These are phyloP conservation scores for Coendou prehensilis DNA, from an alignment of 2,797 vertebrate species.

Conservation along the genomic window DNA sequence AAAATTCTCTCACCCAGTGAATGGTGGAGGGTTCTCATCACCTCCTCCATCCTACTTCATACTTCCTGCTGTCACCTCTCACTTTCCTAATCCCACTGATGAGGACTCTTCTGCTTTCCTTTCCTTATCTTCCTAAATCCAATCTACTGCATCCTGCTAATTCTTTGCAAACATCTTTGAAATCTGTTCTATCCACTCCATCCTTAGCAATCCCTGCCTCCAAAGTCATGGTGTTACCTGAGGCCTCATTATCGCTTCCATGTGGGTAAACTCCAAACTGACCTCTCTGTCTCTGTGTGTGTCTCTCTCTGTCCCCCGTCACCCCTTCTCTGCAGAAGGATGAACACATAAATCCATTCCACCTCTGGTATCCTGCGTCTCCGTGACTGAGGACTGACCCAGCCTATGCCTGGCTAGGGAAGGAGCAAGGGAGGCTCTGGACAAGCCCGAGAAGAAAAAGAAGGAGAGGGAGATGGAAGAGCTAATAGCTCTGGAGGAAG, in stretches of 20 bases:
- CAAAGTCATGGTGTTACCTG: background rate
- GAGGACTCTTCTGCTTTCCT: background rate
- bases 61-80: background rate
- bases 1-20: background rate
- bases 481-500: slow-evolving; percentile 85
- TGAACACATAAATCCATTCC: background rate
- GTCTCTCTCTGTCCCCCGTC: background rate
- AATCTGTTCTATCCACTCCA: background rate
- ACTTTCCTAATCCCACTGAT: background rate
- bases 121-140: background rate
- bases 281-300: background rate
- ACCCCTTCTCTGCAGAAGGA: background rate
- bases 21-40: background rate
- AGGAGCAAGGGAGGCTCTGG: background rate
- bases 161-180: background rate
- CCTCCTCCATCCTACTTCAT: background rate
- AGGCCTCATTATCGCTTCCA: background rate
- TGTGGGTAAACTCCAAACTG: background rate
- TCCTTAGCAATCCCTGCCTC: background rate
- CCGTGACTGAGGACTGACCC: background rate
- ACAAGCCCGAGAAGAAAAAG: background rate
- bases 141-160: background rate
- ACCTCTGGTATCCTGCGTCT: background rate
- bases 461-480: slow-evolving; percentile 33
- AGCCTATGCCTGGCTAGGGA: background rate